Evolutionary conservation across 2,888 invertebrate species (phyloP), one percentile per base, ranked within the genome.

Genomic region (Lasioglossum malachurum): DNA sequence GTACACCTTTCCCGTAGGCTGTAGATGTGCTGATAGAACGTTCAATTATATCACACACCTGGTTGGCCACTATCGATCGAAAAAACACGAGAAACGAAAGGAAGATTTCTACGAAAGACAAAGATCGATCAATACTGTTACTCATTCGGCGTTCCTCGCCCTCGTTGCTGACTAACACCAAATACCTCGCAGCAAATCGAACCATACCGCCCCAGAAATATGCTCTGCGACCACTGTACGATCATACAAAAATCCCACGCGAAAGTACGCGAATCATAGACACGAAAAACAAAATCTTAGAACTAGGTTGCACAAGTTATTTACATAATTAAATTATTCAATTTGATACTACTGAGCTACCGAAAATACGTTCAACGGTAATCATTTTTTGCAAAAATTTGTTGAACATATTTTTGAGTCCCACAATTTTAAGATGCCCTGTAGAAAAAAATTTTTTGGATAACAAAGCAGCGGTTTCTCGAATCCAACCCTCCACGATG

Each of bases 21-120:
- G 14, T 27, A 27, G 1, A n/a, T 16, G 7, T 5, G 31, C 8
- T 8, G 64, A 64, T 64, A 19, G 19, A 64, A 19, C 64, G 8
- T 64, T 31, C 16, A 31, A 19, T 64, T 64, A 64, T 64, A 35
- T 64, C 31, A 19, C 19, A 35, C 31, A 2, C 1, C 31, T 7
- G 19, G 19, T 31, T 31, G 31, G 19, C 31, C 64, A 1, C 19
- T 19, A 31, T 64, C 64, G 64, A 31, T 64, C 64, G 16, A 64
- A 8, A 19, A 35, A 64, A 64, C 31, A 19, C 19, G 16, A 7
- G 49, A 78, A 71, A 41, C 49, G 78, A 49, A 38, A 49, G 49
- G 46, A 53, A 78, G 31, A 78, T 78, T 69, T 78, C 78, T 44
- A 46, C 35, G 69, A 78, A 69, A 8, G 78, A 71, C 78, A 78